Conservation (phyloP, 2,888 invertebrate genomes). For the Trissolcus brochymenae region DNA sequence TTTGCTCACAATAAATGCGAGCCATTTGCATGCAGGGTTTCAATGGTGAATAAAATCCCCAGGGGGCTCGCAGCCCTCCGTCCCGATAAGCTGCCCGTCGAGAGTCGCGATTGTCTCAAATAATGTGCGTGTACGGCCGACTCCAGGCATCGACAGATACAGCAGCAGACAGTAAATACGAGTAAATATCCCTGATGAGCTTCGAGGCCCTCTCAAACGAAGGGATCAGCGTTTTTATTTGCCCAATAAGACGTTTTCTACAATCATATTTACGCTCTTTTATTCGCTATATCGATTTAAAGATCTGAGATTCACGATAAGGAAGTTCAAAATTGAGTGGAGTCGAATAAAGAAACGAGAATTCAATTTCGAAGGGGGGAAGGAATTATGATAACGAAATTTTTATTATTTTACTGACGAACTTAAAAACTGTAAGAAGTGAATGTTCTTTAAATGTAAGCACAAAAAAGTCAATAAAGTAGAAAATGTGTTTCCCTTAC, state of each 20-base stretch:
- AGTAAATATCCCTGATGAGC: constrained; percentile 69
- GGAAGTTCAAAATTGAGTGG: too few relatives aligned
- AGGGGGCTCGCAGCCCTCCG: constrained; percentile 51
- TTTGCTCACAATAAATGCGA: constrained; percentile 71
- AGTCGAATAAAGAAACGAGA: too few relatives aligned
- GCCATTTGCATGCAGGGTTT: constrained; percentile 73
- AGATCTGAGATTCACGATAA: neutral
- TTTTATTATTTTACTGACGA: too few relatives aligned
- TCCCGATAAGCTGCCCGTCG: constrained; percentile 70
- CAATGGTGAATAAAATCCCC: constrained; percentile 65
- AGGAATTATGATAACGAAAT: too few relatives aligned
- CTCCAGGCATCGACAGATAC: constrained; percentile 65
- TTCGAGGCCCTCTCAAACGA: constrained; percentile 53
- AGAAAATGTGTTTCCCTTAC: too few relatives aligned
- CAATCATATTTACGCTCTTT: constrained; percentile 43
- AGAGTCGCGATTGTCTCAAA: constrained; percentile 72
- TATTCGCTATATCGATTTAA: constrained; percentile 31
- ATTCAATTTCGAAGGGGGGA: neutral
- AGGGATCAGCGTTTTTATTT: constrained; percentile 62
- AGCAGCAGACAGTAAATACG: constrained; percentile 66
- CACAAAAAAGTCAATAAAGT: neutral
- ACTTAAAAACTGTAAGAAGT: too few relatives aligned
- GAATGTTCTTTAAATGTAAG: too few relatives aligned
- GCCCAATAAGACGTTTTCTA: constrained; percentile 61
- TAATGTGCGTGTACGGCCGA: constrained; percentile 61